Evolutionary conservation across 1,140 invertebrate genomes (phyloP), one percentile per base, ranked within the genome.

Genomic region (Heliconius melpomene): DNA sequence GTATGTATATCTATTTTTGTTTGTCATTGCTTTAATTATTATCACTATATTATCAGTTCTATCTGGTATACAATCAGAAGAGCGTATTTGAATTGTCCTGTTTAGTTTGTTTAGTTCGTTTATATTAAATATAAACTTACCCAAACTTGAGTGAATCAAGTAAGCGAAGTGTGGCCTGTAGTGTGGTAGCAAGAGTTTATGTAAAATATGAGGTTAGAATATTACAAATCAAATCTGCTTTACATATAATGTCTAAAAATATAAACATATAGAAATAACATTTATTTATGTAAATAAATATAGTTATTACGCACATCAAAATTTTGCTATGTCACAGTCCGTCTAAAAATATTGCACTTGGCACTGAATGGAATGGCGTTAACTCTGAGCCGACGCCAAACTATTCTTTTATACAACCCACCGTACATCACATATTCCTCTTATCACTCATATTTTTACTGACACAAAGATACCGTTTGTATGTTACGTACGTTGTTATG

Each of bases 341-440:
- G 81, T 87, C 89, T 91, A 91, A 90, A 91, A 91, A 91, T 93
- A 93, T 91, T 90, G 85, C 86, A 86, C 88, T 91, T 93, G 90
- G 91, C 91, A 91, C 88, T 87, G 85, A 88, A 89, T 87, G 84
- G 85, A 87, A 84, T 86, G 88, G 85, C 89, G 86, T 87, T 91
- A 89, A 91, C 89, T 90, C 85, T 90, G 91, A 93, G 87, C 83
- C 86, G 84, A 81, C 79, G 90, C 91, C 90, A 93, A 91, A 79
- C 84, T 86, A 82, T 78, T 81, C 66, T 80, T 75, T 78, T 80
- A 81, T 83, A 83, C 78, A 81, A 81, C 36, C n/a, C 81, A 80
- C 71, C 11, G 20, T 72, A 72, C 26, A 29, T 29, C 60, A 66
- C 80, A 81, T 82, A 80, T 79, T 83, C 77, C 77, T 75, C 73